Evolutionary conservation across 2,888 invertebrate genomes (phyloP).

Genomic region (Ashinkailepas kermadecensis): DNA sequence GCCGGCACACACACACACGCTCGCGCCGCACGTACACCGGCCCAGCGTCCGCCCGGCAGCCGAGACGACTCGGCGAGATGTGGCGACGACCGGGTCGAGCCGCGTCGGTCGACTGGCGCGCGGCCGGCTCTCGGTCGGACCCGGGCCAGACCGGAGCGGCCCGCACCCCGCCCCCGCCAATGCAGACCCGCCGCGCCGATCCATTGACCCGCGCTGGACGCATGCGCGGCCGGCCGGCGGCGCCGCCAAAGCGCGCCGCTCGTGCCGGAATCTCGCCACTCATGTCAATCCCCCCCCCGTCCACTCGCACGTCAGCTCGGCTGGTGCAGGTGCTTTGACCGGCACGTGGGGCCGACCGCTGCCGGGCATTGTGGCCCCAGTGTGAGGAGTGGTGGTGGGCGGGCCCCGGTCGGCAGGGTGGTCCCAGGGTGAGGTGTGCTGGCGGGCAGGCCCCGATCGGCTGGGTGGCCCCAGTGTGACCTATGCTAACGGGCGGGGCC

Average conservation of each 20-base stretch:
- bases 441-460: no score
- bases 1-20: neutral
- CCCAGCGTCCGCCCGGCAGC: no score
- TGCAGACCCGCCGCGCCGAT: neutral
- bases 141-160: neutral
- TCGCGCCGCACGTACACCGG: neutral
- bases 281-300: neutral
- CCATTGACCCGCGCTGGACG: neutral
- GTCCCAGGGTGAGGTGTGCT: no score
- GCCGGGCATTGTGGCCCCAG: no score
- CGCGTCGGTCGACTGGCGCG: neutral
- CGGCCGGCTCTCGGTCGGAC: neutral
- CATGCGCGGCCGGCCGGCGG: neutral
- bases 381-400: no score
- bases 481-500: no score
- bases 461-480: no score
- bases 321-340: no score
- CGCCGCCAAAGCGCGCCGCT: neutral
- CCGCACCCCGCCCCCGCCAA: neutral
- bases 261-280: no score
- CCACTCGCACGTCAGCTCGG: no score
- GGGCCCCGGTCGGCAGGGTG: no score
- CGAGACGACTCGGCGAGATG: neutral
- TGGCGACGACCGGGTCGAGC: neutral
- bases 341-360: no score